Conservation (phyloP, 2,888 invertebrate genomes). For the Andrena dorsata region DNA sequence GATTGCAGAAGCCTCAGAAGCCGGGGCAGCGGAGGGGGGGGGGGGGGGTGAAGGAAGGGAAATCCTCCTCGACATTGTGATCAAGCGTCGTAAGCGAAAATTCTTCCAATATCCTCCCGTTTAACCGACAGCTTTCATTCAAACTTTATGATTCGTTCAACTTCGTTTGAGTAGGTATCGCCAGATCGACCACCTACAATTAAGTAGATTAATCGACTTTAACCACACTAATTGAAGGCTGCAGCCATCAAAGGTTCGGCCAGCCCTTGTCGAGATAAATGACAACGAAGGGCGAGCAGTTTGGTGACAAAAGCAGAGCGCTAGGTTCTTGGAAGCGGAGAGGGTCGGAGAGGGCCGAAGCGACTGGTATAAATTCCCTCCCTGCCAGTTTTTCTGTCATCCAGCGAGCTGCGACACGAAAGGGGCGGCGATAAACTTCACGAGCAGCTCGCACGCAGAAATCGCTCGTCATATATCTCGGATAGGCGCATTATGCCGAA, state of each 20-base stretch:
- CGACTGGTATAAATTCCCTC: constrained; percentile 72
- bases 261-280: constrained; percentile 60
- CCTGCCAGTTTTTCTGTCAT: constrained; percentile 76
- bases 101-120: constrained; percentile 10
- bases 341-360: constrained; percentile 25
- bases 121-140: constrained; percentile 9
- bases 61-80: constrained; percentile 20
- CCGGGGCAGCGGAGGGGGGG: background rate
- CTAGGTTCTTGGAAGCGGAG: constrained; percentile 28
- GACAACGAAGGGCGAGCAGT: constrained; percentile 19
- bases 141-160: background rate
- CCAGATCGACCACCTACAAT: background rate
- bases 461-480: constrained; percentile 65
- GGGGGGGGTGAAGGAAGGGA: constrained; percentile 1
- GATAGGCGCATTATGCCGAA: constrained; percentile 51
- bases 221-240: constrained; percentile 6
- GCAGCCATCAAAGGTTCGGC: constrained; percentile 19
- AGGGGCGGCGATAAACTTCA: constrained; percentile 84
- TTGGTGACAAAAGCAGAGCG: constrained; percentile 63
- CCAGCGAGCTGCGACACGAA: constrained; percentile 80
- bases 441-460: constrained; percentile 70
- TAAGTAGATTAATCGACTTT: background rate
- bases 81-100: constrained; percentile 15
- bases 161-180: background rate
- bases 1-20: constrained; percentile 41